Conservation (phyloP, 1,140 invertebrate species). For the Andricus grossulariae region DNA sequence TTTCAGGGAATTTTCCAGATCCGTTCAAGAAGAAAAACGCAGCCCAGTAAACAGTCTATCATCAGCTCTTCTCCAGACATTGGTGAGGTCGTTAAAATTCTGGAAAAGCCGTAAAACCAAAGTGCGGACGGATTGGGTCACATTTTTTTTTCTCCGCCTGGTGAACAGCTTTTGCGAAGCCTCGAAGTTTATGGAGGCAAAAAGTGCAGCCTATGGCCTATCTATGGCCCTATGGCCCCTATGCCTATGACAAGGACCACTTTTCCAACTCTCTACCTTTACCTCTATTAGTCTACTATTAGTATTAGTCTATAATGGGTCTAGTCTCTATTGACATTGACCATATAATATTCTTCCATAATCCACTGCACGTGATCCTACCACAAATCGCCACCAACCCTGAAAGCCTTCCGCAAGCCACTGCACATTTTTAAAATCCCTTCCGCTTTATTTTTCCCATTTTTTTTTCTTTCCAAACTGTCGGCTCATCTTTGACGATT, state of each 20-base stretch:
- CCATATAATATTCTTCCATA: not conserved
- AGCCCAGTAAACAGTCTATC: conserved; percentile 49
- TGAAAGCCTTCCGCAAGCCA: conserved; percentile 11
- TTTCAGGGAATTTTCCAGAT: too few species aligned
- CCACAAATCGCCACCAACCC: too few species aligned
- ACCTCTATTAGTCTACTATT: conserved; percentile 2
- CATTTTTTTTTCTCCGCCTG: conserved; percentile 37
- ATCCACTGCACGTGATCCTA: conserved; percentile 36
- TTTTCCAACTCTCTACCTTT: conserved; percentile 22
- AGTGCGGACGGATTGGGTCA: conserved; percentile 31
- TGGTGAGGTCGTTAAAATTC: conserved; percentile 67
- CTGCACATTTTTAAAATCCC: conserved; percentile 25
- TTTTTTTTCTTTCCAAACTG: conserved; percentile 35
- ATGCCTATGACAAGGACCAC: conserved; percentile 48
- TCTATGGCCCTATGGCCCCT: too few species aligned
- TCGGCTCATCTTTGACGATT: conserved; percentile 42
- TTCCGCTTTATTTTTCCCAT: conserved; percentile 41
- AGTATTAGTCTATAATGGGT: not conserved
- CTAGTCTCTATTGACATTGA: not conserved
- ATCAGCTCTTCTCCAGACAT: conserved; percentile 50
- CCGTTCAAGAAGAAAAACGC: too few species aligned
- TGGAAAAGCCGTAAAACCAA: conserved; percentile 66
- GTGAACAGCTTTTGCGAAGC: conserved; percentile 27
- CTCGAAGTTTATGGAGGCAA: conserved; percentile 58
- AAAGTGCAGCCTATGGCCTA: conserved; percentile 49